These are phyloP conservation scores for Ciconia maguari DNA, from an alignment of 2,113 vertebrate genomes.

Conservation along the genomic window DNA sequence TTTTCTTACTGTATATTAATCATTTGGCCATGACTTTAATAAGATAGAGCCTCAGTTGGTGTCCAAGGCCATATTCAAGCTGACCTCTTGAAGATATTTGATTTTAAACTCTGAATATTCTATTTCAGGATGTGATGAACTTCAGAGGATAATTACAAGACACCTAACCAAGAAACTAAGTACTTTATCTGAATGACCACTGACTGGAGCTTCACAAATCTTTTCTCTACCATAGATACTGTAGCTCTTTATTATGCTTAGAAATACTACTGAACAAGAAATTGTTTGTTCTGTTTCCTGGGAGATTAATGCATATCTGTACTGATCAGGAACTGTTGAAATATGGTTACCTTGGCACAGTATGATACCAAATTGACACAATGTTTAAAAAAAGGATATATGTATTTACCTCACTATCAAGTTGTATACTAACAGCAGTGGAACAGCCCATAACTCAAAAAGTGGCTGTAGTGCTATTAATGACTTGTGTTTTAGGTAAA, in stretches of 20 bases:
- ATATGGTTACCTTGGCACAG: background rate
- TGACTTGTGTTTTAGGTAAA: background rate
- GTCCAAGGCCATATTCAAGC: background rate
- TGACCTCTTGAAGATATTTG: background rate
- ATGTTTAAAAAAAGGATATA: background rate
- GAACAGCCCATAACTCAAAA: background rate
- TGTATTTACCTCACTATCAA: background rate
- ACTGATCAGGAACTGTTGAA: background rate
- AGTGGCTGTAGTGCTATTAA: background rate
- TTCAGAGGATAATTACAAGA: background rate
- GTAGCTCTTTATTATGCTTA: background rate
- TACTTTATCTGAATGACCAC: background rate
- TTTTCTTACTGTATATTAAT: background rate
- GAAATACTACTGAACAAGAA: background rate
- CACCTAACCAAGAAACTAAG: background rate
- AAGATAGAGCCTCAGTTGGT: background rate
- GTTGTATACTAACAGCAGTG: background rate
- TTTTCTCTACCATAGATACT: background rate
- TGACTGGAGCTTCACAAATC: background rate
- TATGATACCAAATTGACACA: background rate
- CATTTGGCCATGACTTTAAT: background rate
- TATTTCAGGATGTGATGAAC: background rate
- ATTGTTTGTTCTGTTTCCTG: background rate
- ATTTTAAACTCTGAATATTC: background rate
- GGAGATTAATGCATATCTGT: background rate